These are phyloP conservation scores for Lutjanus erythropterus DNA, from an alignment of 2,113 vertebrate genomes.

Conservation along the genomic window DNA sequence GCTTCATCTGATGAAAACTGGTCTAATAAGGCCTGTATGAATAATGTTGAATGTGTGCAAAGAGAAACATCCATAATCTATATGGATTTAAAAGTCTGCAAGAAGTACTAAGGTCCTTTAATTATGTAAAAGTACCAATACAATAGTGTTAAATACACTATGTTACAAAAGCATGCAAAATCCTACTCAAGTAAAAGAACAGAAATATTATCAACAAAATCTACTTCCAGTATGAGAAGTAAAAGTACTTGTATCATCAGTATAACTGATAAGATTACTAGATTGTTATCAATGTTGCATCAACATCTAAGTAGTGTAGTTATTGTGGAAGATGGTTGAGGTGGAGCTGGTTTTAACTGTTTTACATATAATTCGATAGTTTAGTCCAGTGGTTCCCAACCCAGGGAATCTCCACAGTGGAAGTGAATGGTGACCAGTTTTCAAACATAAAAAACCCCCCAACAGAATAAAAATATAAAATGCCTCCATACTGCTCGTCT, in stretches of 20 bases:
- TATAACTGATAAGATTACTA: background rate
- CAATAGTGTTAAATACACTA: background rate
- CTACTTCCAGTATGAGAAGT: background rate
- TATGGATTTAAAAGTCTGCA: background rate
- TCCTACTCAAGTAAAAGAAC: background rate
- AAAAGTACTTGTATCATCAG: background rate
- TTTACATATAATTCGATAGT: background rate
- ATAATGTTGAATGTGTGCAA: background rate
- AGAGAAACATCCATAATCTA: background rate
- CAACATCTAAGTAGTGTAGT: no score
- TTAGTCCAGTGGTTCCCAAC: background rate
- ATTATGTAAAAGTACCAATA: background rate
- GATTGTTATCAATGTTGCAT: background rate
- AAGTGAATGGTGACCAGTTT: no score
- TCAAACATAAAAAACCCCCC: no score
- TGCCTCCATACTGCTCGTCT: no score
- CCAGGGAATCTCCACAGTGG: no score
- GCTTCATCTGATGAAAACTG: background rate
- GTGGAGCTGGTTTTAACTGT: background rate
- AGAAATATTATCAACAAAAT: background rate
- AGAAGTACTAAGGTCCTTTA: background rate
- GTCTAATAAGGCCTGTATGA: background rate
- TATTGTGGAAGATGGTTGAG: background rate
- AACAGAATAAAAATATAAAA: no score
- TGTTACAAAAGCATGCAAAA: background rate